Evolutionary conservation across 2,113 vertebrate genomes (phyloP), one percentile per base, ranked within the genome.

Genomic region (Bos indicus): DNA sequence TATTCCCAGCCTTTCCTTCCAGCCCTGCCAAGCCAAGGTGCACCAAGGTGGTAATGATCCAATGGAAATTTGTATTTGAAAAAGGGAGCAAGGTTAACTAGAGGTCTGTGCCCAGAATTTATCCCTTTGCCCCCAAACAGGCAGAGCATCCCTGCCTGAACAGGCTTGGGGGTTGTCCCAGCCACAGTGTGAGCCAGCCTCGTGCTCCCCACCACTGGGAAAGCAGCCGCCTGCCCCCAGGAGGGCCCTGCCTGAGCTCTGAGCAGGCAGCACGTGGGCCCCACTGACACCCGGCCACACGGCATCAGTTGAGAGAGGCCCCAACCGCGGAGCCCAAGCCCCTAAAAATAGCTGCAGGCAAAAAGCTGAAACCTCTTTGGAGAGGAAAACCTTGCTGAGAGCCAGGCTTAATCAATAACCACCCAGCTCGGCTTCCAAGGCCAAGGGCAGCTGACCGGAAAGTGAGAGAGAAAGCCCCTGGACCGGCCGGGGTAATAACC

Each of bases 341-440:
- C 93, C 97, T 98, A 98, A 98, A 98, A 98, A 98, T 98, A 98
- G 97, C 96, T 15, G 15, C 1, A 33, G 85, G 91, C 52, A 15
- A 7, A 78, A 97, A 96, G 92, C 94, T 98, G 98, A 98, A 97
- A 95, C 17, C 78, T 91, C 96, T 98, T 98, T 92, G 56, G 97
- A 94, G 83, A 97, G 89, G 57, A 52, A 95, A 96, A 59, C 46
- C 95, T 97, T 92, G 56, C 13, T 15, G 7, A 93, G 95, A 71
- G 14, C 28, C 8, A 21, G 51, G 67, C 0, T 0, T 3, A 36
- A 97, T 98, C 97, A 2, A 98, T 98, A 95, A 33, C 94, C 2
- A 82, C 4, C 7, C 57, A 0, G 26, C 57, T 90, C 17, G 0
- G 56, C 26, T 28, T 57, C 78, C 88, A 95, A 80, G 94, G 85